Conservation (phyloP, 1,140 invertebrate genomes). For the Gryon sp. region DNA sequence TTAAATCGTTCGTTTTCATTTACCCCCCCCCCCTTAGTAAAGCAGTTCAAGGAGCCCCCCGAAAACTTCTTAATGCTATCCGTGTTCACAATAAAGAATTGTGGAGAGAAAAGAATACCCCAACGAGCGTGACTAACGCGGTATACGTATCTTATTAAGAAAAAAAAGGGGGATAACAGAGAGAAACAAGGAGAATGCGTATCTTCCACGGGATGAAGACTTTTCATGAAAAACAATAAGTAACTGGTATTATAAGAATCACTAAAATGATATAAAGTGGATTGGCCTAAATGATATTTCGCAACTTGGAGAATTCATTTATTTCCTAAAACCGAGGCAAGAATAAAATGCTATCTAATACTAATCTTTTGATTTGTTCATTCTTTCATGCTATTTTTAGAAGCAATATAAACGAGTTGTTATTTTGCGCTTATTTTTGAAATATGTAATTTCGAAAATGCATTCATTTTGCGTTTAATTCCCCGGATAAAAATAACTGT, state of each 20-base stretch:
- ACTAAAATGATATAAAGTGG: conserved; percentile 25
- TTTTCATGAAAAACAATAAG: conserved; percentile 27
- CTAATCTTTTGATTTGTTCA: too few species aligned
- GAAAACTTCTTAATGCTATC: conserved; percentile 24
- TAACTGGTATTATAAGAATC: conserved; percentile 15
- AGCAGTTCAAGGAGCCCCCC: conserved; percentile 8
- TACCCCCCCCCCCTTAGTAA: conserved; percentile 48
- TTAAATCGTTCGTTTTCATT: conserved; percentile 57
- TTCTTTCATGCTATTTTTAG: too few species aligned
- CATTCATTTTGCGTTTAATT: too few species aligned
- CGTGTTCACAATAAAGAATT: conserved; percentile 37
- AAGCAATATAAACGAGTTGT: too few species aligned
- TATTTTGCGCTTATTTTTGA: too few species aligned
- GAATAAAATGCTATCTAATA: too few species aligned
- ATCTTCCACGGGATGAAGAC: conserved; percentile 17
- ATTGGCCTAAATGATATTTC: conserved; percentile 9
- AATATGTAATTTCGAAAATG: too few species aligned
- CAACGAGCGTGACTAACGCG: conserved; percentile 51
- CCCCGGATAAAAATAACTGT: too few species aligned
- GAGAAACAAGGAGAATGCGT: background rate
- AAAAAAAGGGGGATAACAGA: background rate
- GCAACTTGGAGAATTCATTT: background rate
- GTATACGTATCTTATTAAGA: conserved; percentile 37
- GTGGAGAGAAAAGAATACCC: conserved; percentile 37
- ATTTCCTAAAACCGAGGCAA: too few species aligned